These are phyloP conservation scores for Lethenteron camtschaticum DNA, from an alignment of 2,113 vertebrate genomes.

Conservation along the genomic window DNA sequence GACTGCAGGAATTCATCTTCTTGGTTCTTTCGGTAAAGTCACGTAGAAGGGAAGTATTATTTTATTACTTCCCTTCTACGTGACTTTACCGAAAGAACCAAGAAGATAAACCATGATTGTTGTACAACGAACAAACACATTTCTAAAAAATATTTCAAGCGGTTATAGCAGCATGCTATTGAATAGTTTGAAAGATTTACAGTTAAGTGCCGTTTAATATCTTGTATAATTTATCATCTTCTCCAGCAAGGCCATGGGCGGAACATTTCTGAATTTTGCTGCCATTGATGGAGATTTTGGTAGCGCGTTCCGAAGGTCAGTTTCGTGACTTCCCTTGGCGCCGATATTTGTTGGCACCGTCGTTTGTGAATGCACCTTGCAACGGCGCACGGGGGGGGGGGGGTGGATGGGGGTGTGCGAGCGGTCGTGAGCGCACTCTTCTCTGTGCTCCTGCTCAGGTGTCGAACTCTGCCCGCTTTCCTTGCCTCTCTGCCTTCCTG, in stretches of 20 bases:
- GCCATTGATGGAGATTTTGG: slow-evolving; percentile 6
- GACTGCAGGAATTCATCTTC: background rate
- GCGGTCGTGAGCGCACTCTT: background rate
- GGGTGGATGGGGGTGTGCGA: background rate
- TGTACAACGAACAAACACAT: background rate
- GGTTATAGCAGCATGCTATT: background rate
- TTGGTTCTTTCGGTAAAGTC: too few relatives aligned
- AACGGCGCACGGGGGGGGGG: background rate
- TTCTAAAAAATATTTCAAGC: background rate
- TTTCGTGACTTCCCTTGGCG: background rate
- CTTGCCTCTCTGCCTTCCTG: slow-evolving; percentile 3
- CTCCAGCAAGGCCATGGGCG: background rate
- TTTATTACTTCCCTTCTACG: too few relatives aligned
- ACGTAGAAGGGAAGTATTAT: too few relatives aligned
- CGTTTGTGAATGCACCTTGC: background rate
- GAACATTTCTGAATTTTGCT: slow-evolving; percentile 3
- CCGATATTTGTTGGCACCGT: background rate
- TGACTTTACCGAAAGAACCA: too few relatives aligned
- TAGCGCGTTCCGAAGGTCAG: slow-evolving; percentile 1
- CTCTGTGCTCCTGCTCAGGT: background rate
- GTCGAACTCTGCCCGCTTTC: slow-evolving; percentile 5
- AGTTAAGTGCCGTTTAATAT: background rate
- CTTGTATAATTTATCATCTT: background rate
- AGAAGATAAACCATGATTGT: background rate
- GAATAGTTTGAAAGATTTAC: background rate